phyloP scores from a whole-genome alignment of 1,140 invertebrate genomes.

The Artemia franciscana region DNA sequence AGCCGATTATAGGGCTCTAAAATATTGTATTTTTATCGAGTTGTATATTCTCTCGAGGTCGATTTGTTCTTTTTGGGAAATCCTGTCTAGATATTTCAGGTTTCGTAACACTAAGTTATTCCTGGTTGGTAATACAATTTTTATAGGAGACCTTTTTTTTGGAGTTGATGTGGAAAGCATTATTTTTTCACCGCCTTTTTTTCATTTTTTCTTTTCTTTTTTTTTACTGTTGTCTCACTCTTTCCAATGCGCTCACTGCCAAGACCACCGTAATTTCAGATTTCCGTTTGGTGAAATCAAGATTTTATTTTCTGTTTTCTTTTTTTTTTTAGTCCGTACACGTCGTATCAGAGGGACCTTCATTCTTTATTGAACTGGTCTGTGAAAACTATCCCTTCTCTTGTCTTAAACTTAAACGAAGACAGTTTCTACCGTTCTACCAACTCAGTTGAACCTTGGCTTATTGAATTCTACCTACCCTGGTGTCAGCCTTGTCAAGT shows the following conservation, averaged over 20 bases:
- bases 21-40: too few species aligned
- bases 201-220: not conserved
- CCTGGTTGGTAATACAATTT: too few species aligned
- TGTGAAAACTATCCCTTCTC: slow-evolving; percentile 30
- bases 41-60: too few species aligned
- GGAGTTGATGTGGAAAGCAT: slow-evolving; percentile 16
- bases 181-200: slow-evolving; percentile 24
- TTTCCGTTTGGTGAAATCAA: too few species aligned
- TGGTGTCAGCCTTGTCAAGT: slow-evolving; percentile 47
- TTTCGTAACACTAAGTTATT: too few species aligned
- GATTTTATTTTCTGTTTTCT: slow-evolving; percentile 9
- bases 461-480: slow-evolving; percentile 47
- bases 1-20: too few species aligned
- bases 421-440: slow-evolving; percentile 19
- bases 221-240: slow-evolving; percentile 1
- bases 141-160: too few species aligned
- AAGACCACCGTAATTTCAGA: too few species aligned
- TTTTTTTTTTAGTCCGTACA: slow-evolving; percentile 28
- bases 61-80: too few species aligned
- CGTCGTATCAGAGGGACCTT: slow-evolving; percentile 32
- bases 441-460: slow-evolving; percentile 25
- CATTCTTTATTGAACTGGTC: slow-evolving; percentile 33
- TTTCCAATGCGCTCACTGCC: too few species aligned
- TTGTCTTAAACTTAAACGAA: slow-evolving; percentile 18
- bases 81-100: too few species aligned